These are phyloP conservation scores for Aleiodes leptofemur DNA, from an alignment of 2,888 invertebrate genomes.

Conservation along the genomic window DNA sequence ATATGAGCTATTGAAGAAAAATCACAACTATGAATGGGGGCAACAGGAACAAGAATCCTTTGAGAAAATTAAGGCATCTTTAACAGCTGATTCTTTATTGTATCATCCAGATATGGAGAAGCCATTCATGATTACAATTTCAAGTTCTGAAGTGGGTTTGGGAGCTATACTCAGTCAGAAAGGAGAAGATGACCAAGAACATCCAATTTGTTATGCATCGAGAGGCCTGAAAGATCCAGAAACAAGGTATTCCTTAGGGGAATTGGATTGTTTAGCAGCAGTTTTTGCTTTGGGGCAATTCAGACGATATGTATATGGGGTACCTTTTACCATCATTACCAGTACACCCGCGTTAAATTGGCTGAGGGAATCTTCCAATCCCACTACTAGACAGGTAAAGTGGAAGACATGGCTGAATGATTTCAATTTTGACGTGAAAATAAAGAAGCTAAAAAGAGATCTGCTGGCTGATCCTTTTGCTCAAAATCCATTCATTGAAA, in stretches of 20 bases:
- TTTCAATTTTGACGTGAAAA: neutral
- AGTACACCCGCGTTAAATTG: no score
- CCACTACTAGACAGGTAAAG: neutral
- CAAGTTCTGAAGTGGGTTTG: no score
- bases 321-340: no score
- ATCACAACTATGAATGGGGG: slow-evolving; percentile 49
- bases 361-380: no score
- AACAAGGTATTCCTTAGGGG: neutral
- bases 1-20: slow-evolving; percentile 55
- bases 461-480: neutral
- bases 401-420: neutral
- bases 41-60: no score
- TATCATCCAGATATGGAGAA: neutral
- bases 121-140: no score
- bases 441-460: neutral
- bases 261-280: slow-evolving; percentile 28
- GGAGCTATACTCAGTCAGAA: no score
- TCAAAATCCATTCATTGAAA: neutral
- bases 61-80: neutral
- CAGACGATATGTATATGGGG: slow-evolving; percentile 10
- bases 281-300: slow-evolving; percentile 23
- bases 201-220: slow-evolving; percentile 24
- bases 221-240: neutral
- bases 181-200: neutral
- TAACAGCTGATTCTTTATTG: slow-evolving; percentile 47